These are phyloP conservation scores for Triops longicaudatus DNA, from an alignment of 1,140 invertebrate genomes.

Conservation along the genomic window DNA sequence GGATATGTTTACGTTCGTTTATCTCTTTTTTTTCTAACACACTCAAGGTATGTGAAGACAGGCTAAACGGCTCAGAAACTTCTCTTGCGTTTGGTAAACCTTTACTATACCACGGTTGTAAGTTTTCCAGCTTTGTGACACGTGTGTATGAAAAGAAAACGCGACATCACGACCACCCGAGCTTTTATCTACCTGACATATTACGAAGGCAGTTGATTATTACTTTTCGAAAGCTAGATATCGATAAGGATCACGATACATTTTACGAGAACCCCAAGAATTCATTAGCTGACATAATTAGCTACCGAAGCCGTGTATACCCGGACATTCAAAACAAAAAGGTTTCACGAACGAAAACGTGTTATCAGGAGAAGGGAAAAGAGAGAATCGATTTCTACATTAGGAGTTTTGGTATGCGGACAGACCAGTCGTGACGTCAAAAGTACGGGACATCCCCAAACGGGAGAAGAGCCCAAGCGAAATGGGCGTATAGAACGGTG, in stretches of 20 bases:
- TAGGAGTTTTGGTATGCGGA: neutral
- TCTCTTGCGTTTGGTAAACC: too few relatives aligned
- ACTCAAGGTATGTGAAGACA: too few relatives aligned
- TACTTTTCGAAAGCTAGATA: too few relatives aligned
- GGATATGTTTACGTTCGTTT: too few relatives aligned
- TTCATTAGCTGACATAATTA: neutral
- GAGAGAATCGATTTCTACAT: conserved; percentile 1
- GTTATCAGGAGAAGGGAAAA: neutral
- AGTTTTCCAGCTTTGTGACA: too few relatives aligned
- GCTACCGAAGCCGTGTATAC: neutral
- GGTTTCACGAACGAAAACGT: neutral
- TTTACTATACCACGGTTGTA: too few relatives aligned
- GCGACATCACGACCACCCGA: too few relatives aligned
- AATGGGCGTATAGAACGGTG: neutral
- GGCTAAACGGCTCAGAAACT: too few relatives aligned
- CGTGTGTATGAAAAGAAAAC: too few relatives aligned
- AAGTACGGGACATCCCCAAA: neutral
- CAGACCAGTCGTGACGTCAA: neutral
- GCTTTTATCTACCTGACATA: too few relatives aligned
- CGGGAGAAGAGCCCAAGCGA: neutral
- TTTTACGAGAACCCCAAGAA: neutral
- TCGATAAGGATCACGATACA: neutral
- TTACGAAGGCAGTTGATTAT: too few relatives aligned
- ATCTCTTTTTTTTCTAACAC: too few relatives aligned
- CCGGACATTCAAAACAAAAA: neutral